Evolutionary conservation across 1,140 invertebrate species (phyloP).

Genomic region (Dendroctonus ponderosae): DNA sequence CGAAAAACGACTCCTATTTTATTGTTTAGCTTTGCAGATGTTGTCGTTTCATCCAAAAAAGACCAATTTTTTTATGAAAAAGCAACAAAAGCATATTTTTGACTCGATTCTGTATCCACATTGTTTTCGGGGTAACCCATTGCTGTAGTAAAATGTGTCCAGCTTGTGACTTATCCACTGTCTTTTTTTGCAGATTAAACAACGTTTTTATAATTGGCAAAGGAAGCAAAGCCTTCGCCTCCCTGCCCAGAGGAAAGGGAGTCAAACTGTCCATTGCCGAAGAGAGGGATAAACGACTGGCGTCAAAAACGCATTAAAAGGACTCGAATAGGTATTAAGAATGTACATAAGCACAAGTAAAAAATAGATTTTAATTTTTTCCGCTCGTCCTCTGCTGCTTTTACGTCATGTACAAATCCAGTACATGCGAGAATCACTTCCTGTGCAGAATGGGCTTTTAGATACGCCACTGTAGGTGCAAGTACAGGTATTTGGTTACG

Average conservation of each 20-base stretch:
- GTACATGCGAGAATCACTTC: background rate
- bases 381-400: background rate
- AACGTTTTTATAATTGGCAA: conserved; percentile 99
- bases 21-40: too few relatives aligned
- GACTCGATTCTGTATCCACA: too few relatives aligned
- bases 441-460: background rate
- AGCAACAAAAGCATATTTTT: too few relatives aligned
- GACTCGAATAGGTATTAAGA: background rate
- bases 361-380: background rate
- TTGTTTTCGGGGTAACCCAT: too few relatives aligned
- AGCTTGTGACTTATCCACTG: background rate
- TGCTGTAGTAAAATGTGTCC: too few relatives aligned
- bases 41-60: too few relatives aligned
- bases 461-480: too few relatives aligned
- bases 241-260: conserved; percentile 94
- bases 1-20: too few relatives aligned
- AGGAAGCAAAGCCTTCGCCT: conserved; percentile 94
- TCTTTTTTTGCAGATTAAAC: conserved; percentile 72
- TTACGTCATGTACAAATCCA: background rate
- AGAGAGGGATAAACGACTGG: conserved; percentile 96
- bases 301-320: conserved; percentile 68
- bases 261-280: conserved; percentile 96
- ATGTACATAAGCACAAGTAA: background rate
- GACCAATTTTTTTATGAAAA: too few relatives aligned
- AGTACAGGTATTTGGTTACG: too few relatives aligned